Evolutionary conservation across 2,797 vertebrate genomes (phyloP).

Genomic region (Takifugu rubripes): DNA sequence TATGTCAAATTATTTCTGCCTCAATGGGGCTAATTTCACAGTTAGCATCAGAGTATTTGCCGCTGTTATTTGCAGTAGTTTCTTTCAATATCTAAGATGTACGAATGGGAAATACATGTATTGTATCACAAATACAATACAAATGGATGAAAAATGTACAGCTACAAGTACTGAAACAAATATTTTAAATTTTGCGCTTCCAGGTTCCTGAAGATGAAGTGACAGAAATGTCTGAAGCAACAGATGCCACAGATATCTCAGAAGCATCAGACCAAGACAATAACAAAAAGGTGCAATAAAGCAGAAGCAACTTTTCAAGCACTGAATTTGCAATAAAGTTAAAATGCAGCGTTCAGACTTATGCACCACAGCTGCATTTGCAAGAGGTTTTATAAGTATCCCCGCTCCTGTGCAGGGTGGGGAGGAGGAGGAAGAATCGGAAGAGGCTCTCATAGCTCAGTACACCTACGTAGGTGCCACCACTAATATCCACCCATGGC

Average conservation of each 20-base stretch:
- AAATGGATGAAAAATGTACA: neutral
- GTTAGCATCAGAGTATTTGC: too few species aligned
- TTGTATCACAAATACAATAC: too few species aligned
- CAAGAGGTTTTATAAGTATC: neutral
- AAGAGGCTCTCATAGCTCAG: constrained; percentile 93
- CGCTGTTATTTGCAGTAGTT: too few species aligned
- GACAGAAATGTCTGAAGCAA: constrained; percentile 75
- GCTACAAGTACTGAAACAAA: neutral
- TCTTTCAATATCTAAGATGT: too few species aligned
- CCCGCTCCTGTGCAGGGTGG: constrained; percentile 73
- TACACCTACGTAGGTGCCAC: constrained; percentile 98
- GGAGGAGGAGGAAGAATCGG: constrained; percentile 89
- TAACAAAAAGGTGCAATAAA: constrained; percentile 86
- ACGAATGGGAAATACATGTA: too few species aligned
- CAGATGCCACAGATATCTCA: constrained; percentile 87
- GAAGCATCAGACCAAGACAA: constrained; percentile 93
- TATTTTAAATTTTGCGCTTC: constrained; percentile 2
- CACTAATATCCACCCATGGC: constrained; percentile 96
- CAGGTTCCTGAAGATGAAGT: constrained; percentile 85
- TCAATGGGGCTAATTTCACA: too few species aligned
- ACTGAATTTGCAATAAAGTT: neutral
- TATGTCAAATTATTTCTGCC: too few species aligned
- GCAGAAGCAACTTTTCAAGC: neutral
- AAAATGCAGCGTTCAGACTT: neutral
- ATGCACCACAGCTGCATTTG: neutral